Evolutionary conservation across 2,113 vertebrate species (phyloP).

Genomic region (Pholis gunnellus): DNA sequence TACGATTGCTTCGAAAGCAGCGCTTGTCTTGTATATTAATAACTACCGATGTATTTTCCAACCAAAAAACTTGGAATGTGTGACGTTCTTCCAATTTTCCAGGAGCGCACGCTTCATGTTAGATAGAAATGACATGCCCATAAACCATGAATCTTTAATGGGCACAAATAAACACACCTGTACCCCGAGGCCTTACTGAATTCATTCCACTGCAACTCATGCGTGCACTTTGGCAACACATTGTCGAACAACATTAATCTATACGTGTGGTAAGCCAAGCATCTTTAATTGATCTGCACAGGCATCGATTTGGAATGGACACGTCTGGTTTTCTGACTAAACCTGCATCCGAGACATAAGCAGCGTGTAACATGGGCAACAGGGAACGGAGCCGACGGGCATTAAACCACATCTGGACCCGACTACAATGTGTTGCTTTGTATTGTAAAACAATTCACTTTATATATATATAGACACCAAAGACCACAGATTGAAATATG

Average conservation of each 20-base stretch:
- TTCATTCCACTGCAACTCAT: neutral
- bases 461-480: neutral
- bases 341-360: neutral
- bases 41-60: neutral
- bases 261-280: neutral
- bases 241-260: neutral
- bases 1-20: neutral
- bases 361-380: neutral
- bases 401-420: neutral
- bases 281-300: neutral
- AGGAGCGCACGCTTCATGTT: neutral
- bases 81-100: neutral
- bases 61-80: neutral
- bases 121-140: constrained; percentile 14
- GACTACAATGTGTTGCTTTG: neutral
- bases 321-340: neutral
- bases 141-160: constrained; percentile 19
- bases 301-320: neutral
- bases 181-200: neutral
- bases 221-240: neutral
- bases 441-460: neutral
- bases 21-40: constrained; percentile 7
- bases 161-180: neutral
- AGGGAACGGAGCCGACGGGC: neutral
- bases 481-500: neutral